Base-by-base conservation (phyloP, 2,888 invertebrate species). In the Crocallis elinguaria region DNA sequence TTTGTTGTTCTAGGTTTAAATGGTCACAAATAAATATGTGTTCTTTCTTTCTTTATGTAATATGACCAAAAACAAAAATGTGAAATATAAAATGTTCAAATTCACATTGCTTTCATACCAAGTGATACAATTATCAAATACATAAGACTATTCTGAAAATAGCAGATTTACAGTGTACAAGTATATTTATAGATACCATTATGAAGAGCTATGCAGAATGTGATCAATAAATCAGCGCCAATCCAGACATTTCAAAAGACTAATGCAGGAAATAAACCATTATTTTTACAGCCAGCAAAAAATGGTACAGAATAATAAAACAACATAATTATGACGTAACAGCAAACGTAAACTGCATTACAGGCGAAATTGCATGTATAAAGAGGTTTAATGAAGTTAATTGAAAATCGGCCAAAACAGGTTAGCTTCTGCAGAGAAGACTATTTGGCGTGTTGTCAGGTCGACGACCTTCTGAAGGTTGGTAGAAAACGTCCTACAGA, bases 381-480 rank as follows among this genome's bases (percentile, higher is more conserved):
- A n/a, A 42, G 25, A 17, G 3, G 14, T 19, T n/a, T 32, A 42
- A 27, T 21, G 9, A 49, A 54, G 21, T 44, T 16, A 19, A 38
- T 49, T 53, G 49, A 44, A 45, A 21, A 17, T 27, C 29, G 23
- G 52, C 55, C 53, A 53, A 53, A 50, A 53, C 32, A 23, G 19
- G 37, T 49, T 17, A 21, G 17, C 29, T 43, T 44, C 48, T 49
- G 39, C 13, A 13, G 25, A 37, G 30, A 17, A 33, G n/a, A 36
- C 16, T 3, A 32, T 49, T 57, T 59, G 49, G 46, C 59, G 46
- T 46, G 46, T 19, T n/a, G 6, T 37, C 32, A 17, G 67, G 63
- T 69, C 64, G 65, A 54, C 49, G 59, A 62, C 69, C 44, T 69
- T 67, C 16, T 56, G 45, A 67, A 64, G 62, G 64, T 62, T 32